Percentiles rank a stretch among this genome's conserved stretches.
phyloP scores from a whole-genome alignment of 1,140 invertebrate species.

The Delia radicum region DNA sequence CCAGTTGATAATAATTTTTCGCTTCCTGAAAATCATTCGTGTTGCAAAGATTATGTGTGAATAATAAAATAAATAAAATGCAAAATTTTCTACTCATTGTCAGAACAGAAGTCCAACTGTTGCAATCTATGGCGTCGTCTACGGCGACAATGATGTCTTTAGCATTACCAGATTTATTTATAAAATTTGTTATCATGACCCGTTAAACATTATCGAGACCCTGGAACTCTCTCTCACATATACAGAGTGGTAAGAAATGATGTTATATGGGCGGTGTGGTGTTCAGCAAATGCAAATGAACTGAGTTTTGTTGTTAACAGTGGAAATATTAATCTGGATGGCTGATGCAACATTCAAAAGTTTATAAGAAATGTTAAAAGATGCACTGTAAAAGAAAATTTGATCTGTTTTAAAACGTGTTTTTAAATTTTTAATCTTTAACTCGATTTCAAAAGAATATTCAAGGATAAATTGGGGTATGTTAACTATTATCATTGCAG shows the following conservation, averaged over 20 bases:
- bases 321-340: not conserved
- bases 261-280: not conserved
- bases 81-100: not conserved
- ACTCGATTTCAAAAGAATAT: no score
- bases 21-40: not conserved
- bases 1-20: not conserved
- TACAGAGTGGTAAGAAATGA: not conserved
- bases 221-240: not conserved
- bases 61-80: not conserved
- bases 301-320: not conserved
- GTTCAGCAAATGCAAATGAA: conserved; percentile 4
- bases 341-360: not conserved
- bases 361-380: no score
- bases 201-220: conserved; percentile 32
- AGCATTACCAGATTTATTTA: not conserved
- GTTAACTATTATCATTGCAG: not conserved
- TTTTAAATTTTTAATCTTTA: no score
- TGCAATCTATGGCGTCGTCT: not conserved
- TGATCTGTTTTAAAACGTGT: no score
- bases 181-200: conserved; percentile 29
- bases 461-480: no score
- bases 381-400: no score
- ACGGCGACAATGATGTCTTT: not conserved
- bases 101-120: not conserved
- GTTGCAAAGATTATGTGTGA: not conserved